Evolutionary conservation across 2,888 invertebrate species (phyloP).

Genomic region (Ephialtes manifestator): DNA sequence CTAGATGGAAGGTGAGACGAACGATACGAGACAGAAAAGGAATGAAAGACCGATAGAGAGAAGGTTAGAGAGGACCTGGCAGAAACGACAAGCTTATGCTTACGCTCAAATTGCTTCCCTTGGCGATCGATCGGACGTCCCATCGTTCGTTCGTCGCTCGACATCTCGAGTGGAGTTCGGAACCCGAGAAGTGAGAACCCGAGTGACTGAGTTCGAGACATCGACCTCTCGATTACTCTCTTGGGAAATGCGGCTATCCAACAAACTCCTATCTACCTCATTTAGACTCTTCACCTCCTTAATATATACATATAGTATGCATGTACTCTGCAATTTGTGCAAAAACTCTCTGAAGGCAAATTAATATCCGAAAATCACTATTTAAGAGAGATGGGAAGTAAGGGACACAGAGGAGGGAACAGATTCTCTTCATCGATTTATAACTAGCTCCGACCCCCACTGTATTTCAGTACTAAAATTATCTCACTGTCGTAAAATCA

Average conservation of each 20-base stretch:
- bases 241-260: conserved; percentile 1
- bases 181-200: conserved; percentile 11
- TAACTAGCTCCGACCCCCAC: not conserved
- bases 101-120: conserved; percentile 56
- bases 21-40: conserved; percentile 5
- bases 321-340: not conserved
- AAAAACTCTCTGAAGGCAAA: not conserved
- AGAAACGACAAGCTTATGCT: conserved; percentile 55
- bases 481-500: not conserved
- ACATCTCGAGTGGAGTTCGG: conserved; percentile 34
- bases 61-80: conserved; percentile 38
- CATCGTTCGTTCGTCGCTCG: conserved; percentile 17
- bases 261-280: not conserved
- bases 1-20: conserved; percentile 15
- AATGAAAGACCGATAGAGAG: conserved; percentile 11
- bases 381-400: not conserved
- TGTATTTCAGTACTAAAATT: not conserved
- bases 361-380: conserved; percentile 11
- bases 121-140: conserved; percentile 51
- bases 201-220: conserved; percentile 39
- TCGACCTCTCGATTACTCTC: conserved; percentile 46
- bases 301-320: not conserved
- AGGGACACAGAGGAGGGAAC: not conserved
- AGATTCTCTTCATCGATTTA: not conserved
- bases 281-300: not conserved